Evolutionary conservation across 2,113 vertebrate species (phyloP).

Genomic region (Strix uralensis): DNA sequence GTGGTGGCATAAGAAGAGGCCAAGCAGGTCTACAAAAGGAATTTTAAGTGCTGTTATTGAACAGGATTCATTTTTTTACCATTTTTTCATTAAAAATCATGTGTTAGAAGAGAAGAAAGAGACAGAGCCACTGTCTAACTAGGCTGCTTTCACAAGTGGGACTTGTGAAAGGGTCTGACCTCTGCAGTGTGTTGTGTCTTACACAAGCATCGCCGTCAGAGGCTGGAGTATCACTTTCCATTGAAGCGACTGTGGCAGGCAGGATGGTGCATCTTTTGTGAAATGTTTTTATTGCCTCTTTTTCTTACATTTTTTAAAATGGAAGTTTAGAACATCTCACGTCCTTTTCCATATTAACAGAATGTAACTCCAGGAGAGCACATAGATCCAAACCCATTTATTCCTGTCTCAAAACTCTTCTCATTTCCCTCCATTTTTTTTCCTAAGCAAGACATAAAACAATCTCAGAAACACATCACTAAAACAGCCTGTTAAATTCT

Average conservation of each 20-base stretch:
- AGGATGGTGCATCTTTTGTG: constrained; percentile 30
- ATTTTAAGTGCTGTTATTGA: constrained; percentile 57
- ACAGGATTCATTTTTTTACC: not conserved
- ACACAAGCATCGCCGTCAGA: not conserved
- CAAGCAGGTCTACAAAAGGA: constrained; percentile 18
- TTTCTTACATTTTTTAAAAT: constrained; percentile 41
- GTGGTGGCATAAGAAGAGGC: not conserved
- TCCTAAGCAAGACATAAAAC: not conserved
- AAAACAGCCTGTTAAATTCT: not conserved
- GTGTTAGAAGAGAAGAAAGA: constrained; percentile 11
- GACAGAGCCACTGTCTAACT: constrained; percentile 26
- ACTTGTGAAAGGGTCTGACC: not conserved
- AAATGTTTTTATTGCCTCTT: constrained; percentile 49
- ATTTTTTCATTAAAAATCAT: constrained; percentile 1
- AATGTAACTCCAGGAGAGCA: constrained; percentile 33
- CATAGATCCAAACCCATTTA: not conserved
- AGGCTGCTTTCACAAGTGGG: constrained; percentile 22
- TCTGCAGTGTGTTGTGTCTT: not conserved
- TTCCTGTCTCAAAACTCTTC: not conserved
- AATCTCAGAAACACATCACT: not conserved
- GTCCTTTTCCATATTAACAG: constrained; percentile 11
- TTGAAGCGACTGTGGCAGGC: not conserved
- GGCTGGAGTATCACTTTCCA: not conserved
- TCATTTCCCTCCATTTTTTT: not conserved
- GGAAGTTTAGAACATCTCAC: constrained; percentile 38